Base-by-base conservation (phyloP, 2,113 vertebrate species). In the Sphaerodactylus townsendi region DNA sequence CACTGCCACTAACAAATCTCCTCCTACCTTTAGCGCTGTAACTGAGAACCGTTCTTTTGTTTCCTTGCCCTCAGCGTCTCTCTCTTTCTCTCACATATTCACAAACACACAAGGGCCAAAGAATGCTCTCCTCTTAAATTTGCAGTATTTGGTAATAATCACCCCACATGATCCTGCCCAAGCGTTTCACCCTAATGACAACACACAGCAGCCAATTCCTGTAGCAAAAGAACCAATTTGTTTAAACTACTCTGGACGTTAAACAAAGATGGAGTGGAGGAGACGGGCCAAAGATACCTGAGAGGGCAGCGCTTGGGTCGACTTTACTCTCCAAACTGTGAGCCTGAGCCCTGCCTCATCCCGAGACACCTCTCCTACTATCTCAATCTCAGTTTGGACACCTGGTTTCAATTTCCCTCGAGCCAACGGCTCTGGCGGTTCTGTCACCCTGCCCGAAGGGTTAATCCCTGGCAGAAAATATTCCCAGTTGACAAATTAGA, bases 331-430 rank as follows among this genome's bases (percentile, higher is more conserved):
- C 56, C 35, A 65, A 9, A 3, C 30, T 46, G 39, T 30, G n/a
- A 15, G 69, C 33, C 35, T 35, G 19, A 8, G 37, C 15, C 73
- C 28, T 62, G 23, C 59, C 23, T 75, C 56, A 17, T 14, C 7
- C 25, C n/a, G 41, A 35, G 1, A 1, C 4, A 8, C n/a, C 30
- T 41, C 1, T 1, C 1, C 3, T 17, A 19, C 14, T 10, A 9
- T 3, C 25, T 10, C 2, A 1, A 30, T 25, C 33, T 46, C 1
- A 5, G 7, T 30, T 10, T 2, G 64, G 56, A 41, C 68, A 50
- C 77, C 28, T 86, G 80, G 80, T 41, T 82, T 77, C 39, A 41
- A 77, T 82, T 77, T 23, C 28, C 28, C 30, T 7, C 14, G 11
- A n/a, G 37, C 44, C 33, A 77, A 37, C 10, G 17, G 37, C 15